These are phyloP conservation scores for Harpagus bidentatus DNA, from an alignment of 2,113 vertebrate genomes.

Conservation along the genomic window DNA sequence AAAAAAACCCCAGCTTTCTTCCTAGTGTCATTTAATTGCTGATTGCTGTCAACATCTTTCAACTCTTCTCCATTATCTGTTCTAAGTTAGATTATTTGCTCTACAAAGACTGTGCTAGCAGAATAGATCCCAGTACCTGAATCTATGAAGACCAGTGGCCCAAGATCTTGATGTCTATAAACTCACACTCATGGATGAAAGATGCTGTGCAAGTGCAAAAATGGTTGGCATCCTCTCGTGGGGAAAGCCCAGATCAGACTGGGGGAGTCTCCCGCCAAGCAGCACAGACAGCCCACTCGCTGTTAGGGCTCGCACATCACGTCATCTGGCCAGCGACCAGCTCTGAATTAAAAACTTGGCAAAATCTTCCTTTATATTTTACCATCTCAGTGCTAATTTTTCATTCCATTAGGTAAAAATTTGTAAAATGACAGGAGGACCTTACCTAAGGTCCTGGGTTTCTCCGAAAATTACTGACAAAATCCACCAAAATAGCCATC, in stretches of 20 bases:
- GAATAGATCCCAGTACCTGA: not conserved
- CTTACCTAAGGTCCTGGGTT: not conserved
- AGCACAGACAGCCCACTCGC: accelerated
- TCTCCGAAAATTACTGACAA: not conserved
- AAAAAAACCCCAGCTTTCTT: not conserved
- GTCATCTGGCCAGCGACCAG: not conserved
- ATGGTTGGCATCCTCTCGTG: not conserved
- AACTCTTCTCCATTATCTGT: not conserved
- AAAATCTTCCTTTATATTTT: not conserved
- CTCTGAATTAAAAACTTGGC: not conserved
- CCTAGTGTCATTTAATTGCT: not conserved
- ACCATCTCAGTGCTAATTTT: not conserved
- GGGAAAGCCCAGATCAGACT: not conserved
- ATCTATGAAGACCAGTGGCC: not conserved
- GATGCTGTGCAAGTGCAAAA: not conserved
- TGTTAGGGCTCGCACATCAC: not conserved
- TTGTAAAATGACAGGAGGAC: not conserved
- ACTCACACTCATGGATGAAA: not conserved
- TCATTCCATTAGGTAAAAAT: not conserved
- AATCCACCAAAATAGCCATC: not conserved
- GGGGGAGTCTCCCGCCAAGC: not conserved
- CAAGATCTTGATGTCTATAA: not conserved
- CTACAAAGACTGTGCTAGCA: not conserved
- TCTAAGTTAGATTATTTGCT: not conserved
- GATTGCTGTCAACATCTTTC: not conserved